Evolutionary conservation across 2,113 vertebrate species (phyloP), one percentile per base, ranked within the genome.

Genomic region (Copsychus sechellarum): DNA sequence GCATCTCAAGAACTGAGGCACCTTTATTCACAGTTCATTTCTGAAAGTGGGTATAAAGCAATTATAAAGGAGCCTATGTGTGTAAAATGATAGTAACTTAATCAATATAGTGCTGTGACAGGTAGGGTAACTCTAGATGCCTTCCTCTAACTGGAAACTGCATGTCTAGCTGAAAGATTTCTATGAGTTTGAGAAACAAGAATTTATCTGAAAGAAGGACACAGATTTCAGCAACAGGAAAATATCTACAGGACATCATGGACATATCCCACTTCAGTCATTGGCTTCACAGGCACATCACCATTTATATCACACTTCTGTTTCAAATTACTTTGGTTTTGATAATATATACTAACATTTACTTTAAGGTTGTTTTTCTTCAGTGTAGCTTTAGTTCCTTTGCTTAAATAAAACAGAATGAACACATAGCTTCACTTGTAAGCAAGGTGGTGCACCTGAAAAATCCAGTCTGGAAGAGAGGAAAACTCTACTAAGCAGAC

Each of bases 21-120:
- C 56, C 73, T 91, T 86, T 91, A 93, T 89, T 81, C 90, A 87
- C 60, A 78, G 74, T 29, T 78, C 14, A 60, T 62, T 92, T 64
- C 77, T 81, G 47, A 74, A 87, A 81, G 29, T 34, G 38, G 26
- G 40, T 40, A 65, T 47, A 58, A 84, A 84, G 40, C 60, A 96
- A 48, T 71, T 84, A 74, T 58, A 73, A 74, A 85, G 78, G 26
- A 81, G 56, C 43, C 20, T 48, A 72, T 14, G 28, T 29, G 53
- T 62, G 36, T 64, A 91, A 72, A 92, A 76, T 9, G 10, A 36
- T 0, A 72, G 57, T 40, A 84, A 79, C 82, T 80, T 85, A 64
- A 94, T 76, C n/a, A 76, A 57, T 65, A 76, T 19, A 53, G 57
- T 74, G 40, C 69, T 89, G 65, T 0, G 13, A 64, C n/a, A 69